Evolutionary conservation across 1,140 invertebrate species (phyloP).

Genomic region (Popillia japonica): DNA sequence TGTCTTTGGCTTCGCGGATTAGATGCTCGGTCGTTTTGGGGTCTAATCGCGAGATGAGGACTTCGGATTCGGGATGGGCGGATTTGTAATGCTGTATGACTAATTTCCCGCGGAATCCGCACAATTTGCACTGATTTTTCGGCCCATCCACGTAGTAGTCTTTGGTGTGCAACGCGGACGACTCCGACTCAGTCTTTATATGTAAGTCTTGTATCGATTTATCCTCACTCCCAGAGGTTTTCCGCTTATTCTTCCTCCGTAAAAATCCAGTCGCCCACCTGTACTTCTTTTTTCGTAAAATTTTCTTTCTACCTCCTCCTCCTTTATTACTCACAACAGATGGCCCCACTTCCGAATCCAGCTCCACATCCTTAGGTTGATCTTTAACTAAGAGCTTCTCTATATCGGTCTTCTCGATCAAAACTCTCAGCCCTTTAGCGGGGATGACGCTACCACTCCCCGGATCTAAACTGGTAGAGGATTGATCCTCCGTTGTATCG

Average conservation of each 20-base stretch:
- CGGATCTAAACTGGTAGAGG: not conserved
- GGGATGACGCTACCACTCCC: not conserved
- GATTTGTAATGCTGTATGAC: slow-evolving; percentile 73
- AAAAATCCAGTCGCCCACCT: slow-evolving; percentile 49
- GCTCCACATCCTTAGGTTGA: not conserved
- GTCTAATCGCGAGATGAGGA: slow-evolving; percentile 69
- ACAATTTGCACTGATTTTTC: slow-evolving; percentile 67
- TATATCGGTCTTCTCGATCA: slow-evolving; percentile 44
- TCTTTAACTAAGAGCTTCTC: slow-evolving; percentile 34
- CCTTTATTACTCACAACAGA: too few species aligned
- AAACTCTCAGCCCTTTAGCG: slow-evolving; percentile 31
- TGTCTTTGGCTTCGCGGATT: slow-evolving; percentile 57
- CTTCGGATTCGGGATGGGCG: slow-evolving; percentile 69
- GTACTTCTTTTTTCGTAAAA: slow-evolving; percentile 39
- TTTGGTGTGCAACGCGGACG: slow-evolving; percentile 40
- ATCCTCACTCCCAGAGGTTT: not conserved
- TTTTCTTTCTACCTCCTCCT: not conserved
- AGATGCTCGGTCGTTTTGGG: slow-evolving; percentile 62
- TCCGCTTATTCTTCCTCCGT: slow-evolving; percentile 43
- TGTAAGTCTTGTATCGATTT: not conserved
- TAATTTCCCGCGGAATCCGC: slow-evolving; percentile 66
- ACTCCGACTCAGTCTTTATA: not conserved
- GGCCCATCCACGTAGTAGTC: slow-evolving; percentile 50
- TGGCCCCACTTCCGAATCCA: too few species aligned
- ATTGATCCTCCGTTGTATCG: not conserved